Percentiles rank a stretch among this genome's conserved stretches.
phyloP scores from a whole-genome alignment of 2,113 vertebrate species.

The Engystomops pustulosus region DNA sequence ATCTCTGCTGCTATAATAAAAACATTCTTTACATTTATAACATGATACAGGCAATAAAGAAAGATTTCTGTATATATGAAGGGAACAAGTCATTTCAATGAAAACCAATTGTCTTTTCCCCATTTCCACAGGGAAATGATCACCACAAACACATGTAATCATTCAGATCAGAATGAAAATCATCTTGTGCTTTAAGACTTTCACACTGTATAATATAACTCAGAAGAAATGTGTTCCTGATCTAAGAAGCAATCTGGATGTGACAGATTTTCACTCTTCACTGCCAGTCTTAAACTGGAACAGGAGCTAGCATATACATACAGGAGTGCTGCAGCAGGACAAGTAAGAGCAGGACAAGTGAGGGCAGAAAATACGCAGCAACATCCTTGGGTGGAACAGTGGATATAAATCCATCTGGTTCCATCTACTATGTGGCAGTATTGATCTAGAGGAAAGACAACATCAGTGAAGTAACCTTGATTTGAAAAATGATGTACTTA shows the following conservation, averaged over 20 bases:
- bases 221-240: conserved; percentile 60
- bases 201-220: conserved; percentile 34
- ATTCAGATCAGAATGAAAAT: conserved; percentile 4
- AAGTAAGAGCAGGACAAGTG: background rate
- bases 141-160: background rate
- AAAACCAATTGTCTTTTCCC: background rate
- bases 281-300: conserved; percentile 61
- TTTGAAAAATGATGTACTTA: too few species aligned
- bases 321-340: conserved; percentile 43
- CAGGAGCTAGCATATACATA: conserved; percentile 60
- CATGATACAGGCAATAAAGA: too few species aligned
- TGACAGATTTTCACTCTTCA: conserved; percentile 57
- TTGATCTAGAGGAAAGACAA: too few species aligned
- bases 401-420: background rate
- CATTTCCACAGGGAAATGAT: background rate
- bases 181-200: background rate
- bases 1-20: too few species aligned
- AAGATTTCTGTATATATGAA: too few species aligned
- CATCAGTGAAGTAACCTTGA: too few species aligned
- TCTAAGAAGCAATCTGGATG: conserved; percentile 59
- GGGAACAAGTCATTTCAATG: too few species aligned
- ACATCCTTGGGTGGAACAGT: background rate
- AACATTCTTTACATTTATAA: too few species aligned
- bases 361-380: background rate
- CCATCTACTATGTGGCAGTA: background rate